Evolutionary conservation across 2,113 vertebrate species (phyloP).

Genomic region (Pelecanus crispus): DNA sequence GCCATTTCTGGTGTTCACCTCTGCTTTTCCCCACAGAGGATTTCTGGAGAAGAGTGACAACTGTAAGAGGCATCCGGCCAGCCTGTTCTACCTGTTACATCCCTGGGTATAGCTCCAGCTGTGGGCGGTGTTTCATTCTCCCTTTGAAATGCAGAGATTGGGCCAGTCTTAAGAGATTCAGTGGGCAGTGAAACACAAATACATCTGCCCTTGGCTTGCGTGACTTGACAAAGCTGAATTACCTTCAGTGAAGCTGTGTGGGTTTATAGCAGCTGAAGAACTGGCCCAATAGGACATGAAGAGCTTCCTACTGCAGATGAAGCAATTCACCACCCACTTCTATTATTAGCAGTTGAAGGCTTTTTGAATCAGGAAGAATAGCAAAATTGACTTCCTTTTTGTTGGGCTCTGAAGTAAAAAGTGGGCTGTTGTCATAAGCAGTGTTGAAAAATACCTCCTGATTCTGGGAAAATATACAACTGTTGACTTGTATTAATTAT

Average conservation of each 20-base stretch:
- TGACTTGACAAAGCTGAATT: not conserved
- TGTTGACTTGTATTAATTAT: not conserved
- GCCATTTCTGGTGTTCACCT: not conserved
- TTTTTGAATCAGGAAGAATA: constrained; percentile 52
- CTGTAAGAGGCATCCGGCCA: not conserved
- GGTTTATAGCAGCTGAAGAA: not conserved
- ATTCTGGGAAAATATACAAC: not conserved
- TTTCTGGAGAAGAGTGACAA: not conserved
- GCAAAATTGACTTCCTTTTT: constrained; percentile 48
- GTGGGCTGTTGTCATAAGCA: not conserved
- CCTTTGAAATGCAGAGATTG: not conserved
- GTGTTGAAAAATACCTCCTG: not conserved
- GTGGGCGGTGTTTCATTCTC: not conserved
- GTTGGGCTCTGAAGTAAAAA: constrained; percentile 6
- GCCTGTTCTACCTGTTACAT: not conserved
- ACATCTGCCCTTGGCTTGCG: not conserved
- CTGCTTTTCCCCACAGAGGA: not conserved
- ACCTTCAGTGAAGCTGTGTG: not conserved
- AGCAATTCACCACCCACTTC: constrained; percentile 30
- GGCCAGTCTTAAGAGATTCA: not conserved
- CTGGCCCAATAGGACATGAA: constrained; percentile 23
- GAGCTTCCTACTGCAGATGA: constrained; percentile 48
- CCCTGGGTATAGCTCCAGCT: not conserved
- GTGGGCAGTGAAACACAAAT: not conserved
- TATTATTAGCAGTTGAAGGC: constrained; percentile 33